Evolutionary conservation across 2,888 invertebrate species (phyloP).

Genomic region (Luperina testacea): DNA sequence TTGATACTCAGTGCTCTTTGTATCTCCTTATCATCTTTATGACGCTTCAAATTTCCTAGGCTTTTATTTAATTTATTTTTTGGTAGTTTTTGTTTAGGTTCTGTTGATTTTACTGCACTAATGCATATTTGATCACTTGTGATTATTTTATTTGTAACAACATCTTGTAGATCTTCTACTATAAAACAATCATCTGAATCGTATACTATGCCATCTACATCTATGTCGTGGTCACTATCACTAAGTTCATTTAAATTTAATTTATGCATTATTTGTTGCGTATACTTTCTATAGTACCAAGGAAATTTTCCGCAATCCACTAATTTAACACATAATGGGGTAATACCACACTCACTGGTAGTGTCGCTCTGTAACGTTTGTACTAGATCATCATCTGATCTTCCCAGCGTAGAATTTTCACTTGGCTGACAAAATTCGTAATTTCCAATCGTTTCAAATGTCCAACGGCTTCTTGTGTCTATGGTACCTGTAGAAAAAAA

Average conservation of each 20-base stretch:
- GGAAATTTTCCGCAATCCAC: constrained; percentile 63
- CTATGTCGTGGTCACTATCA: constrained; percentile 47
- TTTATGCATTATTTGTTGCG: constrained; percentile 50
- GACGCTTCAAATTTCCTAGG: constrained; percentile 8
- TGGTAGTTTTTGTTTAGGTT: constrained; percentile 9
- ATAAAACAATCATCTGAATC: constrained; percentile 61
- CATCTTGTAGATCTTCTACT: constrained; percentile 45
- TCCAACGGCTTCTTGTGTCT: constrained; percentile 25
- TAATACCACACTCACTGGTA: constrained; percentile 30
- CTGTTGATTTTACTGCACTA: not conserved
- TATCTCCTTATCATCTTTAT: constrained; percentile 53
- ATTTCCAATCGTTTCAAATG: constrained; percentile 14
- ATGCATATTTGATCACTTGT: not conserved
- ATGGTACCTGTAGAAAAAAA: constrained; percentile 9
- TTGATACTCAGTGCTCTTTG: constrained; percentile 55
- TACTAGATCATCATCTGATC: not conserved
- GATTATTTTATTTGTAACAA: constrained; percentile 3
- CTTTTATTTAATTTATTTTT: constrained; percentile 21
- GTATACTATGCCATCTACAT: constrained; percentile 36
- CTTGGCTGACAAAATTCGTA: not conserved
- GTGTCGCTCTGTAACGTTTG: not conserved
- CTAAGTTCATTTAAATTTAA: constrained; percentile 16
- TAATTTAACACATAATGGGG: constrained; percentile 50
- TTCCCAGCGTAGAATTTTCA: not conserved
- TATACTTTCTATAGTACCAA: constrained; percentile 64